phyloP scores from a whole-genome alignment of 2,113 vertebrate genomes.

The Antidorcas marsupialis region DNA sequence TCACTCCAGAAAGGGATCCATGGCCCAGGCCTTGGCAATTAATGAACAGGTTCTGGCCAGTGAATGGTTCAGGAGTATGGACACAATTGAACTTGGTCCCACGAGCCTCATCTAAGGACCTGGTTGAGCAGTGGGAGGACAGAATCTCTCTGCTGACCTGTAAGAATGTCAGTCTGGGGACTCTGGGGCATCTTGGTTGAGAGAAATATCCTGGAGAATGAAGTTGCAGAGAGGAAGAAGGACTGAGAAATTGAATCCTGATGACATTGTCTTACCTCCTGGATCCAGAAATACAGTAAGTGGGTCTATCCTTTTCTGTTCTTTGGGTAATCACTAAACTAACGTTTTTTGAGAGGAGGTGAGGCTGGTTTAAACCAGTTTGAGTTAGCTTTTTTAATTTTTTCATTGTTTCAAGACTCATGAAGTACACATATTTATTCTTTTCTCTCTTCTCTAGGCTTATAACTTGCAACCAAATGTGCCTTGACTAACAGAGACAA shows the following conservation, averaged over 20 bases:
- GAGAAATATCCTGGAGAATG: background rate
- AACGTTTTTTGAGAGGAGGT: background rate
- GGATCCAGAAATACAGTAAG: background rate
- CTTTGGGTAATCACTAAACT: background rate
- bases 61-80: background rate
- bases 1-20: background rate
- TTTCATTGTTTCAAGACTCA: too few species aligned
- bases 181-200: background rate
- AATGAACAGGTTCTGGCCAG: background rate
- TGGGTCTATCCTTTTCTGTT: background rate
- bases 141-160: background rate
- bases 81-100: background rate
- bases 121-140: background rate
- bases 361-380: background rate
- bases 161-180: background rate
- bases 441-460: too few species aligned
- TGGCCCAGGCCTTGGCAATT: background rate
- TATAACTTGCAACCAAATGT: background rate
- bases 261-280: background rate
- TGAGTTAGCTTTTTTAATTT: background rate
- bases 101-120: background rate
- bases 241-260: background rate
- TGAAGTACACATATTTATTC: too few species aligned
- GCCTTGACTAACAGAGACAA: background rate
- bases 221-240: background rate